Evolutionary conservation across 2,797 vertebrate genomes (phyloP).

Genomic region (Phalloptychus januarius): DNA sequence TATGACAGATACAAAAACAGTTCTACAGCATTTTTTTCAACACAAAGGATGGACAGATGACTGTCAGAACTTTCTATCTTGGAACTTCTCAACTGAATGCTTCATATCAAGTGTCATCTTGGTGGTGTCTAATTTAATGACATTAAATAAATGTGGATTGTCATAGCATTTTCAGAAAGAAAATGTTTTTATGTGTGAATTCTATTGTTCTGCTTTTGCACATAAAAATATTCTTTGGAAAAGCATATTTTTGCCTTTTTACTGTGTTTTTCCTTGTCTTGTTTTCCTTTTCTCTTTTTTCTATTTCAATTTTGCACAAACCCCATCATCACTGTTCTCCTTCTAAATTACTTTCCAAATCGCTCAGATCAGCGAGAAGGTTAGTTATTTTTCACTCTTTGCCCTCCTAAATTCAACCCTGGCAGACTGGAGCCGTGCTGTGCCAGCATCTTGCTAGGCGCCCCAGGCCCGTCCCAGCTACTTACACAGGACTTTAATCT

Average conservation of each 20-base stretch:
- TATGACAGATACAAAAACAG: too few species aligned
- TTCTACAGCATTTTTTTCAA: too few species aligned
- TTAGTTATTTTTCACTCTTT: slow-evolving; percentile 94
- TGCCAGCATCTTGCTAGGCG: slow-evolving; percentile 64
- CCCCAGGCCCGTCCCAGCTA: slow-evolving; percentile 72
- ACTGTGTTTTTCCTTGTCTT: slow-evolving; percentile 86
- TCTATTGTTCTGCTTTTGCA: slow-evolving; percentile 27
- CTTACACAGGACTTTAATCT: slow-evolving; percentile 42
- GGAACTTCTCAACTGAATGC: too few species aligned
- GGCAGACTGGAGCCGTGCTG: slow-evolving; percentile 73
- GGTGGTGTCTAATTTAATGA: too few species aligned
- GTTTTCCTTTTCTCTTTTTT: slow-evolving; percentile 79
- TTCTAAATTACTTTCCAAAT: slow-evolving; percentile 87
- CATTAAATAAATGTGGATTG: too few species aligned
- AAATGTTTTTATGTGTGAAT: slow-evolving; percentile 32
- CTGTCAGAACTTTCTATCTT: too few species aligned
- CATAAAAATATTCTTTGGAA: slow-evolving; percentile 43
- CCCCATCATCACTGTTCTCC: slow-evolving; percentile 92
- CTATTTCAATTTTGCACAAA: slow-evolving; percentile 84
- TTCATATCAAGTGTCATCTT: too few species aligned
- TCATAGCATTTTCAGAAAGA: slow-evolving; percentile 12
- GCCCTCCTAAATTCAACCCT: slow-evolving; percentile 54
- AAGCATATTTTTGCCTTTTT: slow-evolving; percentile 82
- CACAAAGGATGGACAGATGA: too few species aligned
- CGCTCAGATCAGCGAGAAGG: slow-evolving; percentile 99